phyloP scores from a whole-genome alignment of 2,888 invertebrate genomes.

The Helicoverpa assulta region DNA sequence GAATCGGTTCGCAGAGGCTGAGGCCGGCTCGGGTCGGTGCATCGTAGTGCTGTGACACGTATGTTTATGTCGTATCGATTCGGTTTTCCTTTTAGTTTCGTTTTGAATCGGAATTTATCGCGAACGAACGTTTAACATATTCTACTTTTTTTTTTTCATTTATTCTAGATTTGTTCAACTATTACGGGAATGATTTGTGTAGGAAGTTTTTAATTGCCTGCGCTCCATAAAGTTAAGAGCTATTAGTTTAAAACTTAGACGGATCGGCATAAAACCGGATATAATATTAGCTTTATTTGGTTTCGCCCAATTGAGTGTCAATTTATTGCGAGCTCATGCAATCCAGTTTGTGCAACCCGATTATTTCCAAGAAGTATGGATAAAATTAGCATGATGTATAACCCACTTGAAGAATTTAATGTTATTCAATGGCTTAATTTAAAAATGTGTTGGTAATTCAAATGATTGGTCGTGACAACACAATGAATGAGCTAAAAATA shows the following conservation, averaged over 20 bases:
- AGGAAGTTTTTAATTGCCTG: constrained; percentile 50
- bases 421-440: constrained; percentile 6
- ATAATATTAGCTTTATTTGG: constrained; percentile 66
- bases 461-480: constrained; percentile 19
- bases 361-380: constrained; percentile 39
- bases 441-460: constrained; percentile 3
- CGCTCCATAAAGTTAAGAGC: not conserved
- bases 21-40: constrained; percentile 85
- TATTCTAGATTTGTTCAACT: not conserved
- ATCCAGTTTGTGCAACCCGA: constrained; percentile 65
- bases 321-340: constrained; percentile 67
- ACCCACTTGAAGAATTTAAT: not conserved
- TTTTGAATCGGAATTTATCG: not conserved
- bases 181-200: not conserved
- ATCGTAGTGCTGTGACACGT: constrained; percentile 80
- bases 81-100: constrained; percentile 30
- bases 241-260: constrained; percentile 37
- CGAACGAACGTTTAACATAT: too few species aligned
- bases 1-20: constrained; percentile 84
- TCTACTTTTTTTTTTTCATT: not conserved
- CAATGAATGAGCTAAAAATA: constrained; percentile 42
- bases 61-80: constrained; percentile 59
- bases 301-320: constrained; percentile 71
- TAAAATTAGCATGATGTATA: constrained; percentile 23
- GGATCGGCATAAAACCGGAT: constrained; percentile 71